Base-by-base conservation (phyloP, 2,113 vertebrate genomes). In the Percina caprodes region DNA sequence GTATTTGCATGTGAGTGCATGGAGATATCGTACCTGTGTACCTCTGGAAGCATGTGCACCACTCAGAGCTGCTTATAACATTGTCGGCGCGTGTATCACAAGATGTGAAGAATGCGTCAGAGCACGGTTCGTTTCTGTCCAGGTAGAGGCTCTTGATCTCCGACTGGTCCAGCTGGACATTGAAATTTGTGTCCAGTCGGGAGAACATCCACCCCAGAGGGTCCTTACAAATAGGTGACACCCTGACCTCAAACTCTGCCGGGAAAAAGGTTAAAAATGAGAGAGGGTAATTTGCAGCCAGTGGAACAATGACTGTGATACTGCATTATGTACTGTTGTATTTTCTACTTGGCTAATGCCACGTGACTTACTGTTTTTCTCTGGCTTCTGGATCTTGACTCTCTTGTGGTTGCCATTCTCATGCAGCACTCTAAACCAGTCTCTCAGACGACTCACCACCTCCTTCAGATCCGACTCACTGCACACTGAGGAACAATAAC, bases 151-250 rank as follows among this genome's bases (percentile, higher is more conserved):
- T 96, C 79, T 94, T 95, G 9, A 99, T 96, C 82, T 99, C 98
- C 48, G 97, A 96, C 78, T 97, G 97, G 91, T 99, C 98, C 88
- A 99, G 87, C 67, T 98, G 94, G 30, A 97, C 94, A 89, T 99
- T 97, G 76, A 97, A 97, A 94, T 99, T 99, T 0, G 95, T 97
- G 86, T 99, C 98, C 18, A 99, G 95, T 75, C 97, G 96, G 58
- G 97, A 98, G 94, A 99, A 99, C 97, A 99, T 99, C 98, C 98
- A 99, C 15, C 97, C 97, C 56, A 99, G 95, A 30, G 97, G 98
- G 79, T 99, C 98, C 90, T 97, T 98, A 84, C 98, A 99, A 89
- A 98, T 95, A 23, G 97, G 96, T 46, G 96, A 94, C 82, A 97
- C 96, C 74, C 96, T 97, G 15, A 96, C 96, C 86, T 98, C 97